Base-by-base conservation (phyloP, 2,888 invertebrate genomes). In the Drosophila birchii region DNA sequence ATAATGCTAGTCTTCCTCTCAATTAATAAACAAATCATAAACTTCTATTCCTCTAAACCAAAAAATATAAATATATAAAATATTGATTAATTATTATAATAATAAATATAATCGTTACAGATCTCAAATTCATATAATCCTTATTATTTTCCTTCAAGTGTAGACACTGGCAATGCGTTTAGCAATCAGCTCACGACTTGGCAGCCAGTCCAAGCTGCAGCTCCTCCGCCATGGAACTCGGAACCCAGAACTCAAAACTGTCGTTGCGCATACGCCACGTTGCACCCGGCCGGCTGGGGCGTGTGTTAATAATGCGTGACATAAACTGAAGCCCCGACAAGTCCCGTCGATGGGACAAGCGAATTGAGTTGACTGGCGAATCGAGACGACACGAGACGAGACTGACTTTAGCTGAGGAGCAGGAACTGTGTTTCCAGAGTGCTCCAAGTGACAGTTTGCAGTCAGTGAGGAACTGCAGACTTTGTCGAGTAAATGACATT, bases 281-380 rank as follows among this genome's bases (percentile, higher is more conserved):
- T 85, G 86, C 87, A 87, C 78, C 75, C 72, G 63, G 54, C 72
- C 44, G 61, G 43, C 41, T 61, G 70, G 67, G 75, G 86, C 84
- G 79, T 86, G 84, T 84, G 86, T 85, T 88, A 85, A 85, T 85
- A 85, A 88, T 86, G 88, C 88, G 85, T 85, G 88, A 88, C 84
- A 84, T 73, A 83, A 83, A 83, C 78, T 83, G 84, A 62, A 79
- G 84, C 76, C 67, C 71, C 41, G 49, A 57, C 66, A 58, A 75
- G 57, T 60, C 78, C 54, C 64, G 54, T 79, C 81, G 66, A 82
- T 85, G 83, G 78, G 84, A 79, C 86, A 88, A 80, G 71, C 86
- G 83, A 83, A 84, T 84, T 86, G 84, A 84, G 86, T 88, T 66
- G 64, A 66, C 64, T 66, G 34, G 64, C 34, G 51, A 51, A 20